A percentile compares a stretch with the other conserved stretches of the same genome.
Conservation (phyloP, 2,113 vertebrate species). For the Acinonyx jubatus region DNA sequence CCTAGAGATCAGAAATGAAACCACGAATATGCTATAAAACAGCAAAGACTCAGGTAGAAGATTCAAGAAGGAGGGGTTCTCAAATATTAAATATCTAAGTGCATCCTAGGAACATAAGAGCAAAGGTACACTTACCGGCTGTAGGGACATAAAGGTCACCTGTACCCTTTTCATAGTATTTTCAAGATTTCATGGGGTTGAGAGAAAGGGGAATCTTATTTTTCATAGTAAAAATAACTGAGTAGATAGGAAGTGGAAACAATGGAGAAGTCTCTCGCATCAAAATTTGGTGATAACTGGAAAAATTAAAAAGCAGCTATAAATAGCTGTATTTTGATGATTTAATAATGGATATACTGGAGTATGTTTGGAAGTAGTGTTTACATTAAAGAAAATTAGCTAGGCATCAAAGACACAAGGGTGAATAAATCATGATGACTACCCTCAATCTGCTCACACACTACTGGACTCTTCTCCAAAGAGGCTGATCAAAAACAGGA, state of each 20-base stretch:
- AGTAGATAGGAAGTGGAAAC: neutral
- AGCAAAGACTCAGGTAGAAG: neutral
- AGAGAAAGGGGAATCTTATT: neutral
- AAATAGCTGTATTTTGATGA: neutral
- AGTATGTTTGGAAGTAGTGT: neutral
- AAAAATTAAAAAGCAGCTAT: neutral
- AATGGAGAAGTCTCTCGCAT: neutral
- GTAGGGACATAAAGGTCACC: neutral
- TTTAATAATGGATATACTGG: neutral
- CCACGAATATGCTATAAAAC: neutral
- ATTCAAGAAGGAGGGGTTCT: neutral
- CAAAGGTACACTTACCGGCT: neutral
- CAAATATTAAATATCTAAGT: neutral
- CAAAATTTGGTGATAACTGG: neutral
- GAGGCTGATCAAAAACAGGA: neutral
- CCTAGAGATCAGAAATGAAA: neutral
- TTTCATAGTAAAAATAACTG: neutral
- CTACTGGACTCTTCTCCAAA: neutral
- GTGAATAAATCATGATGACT: neutral
- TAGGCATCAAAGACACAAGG: neutral
- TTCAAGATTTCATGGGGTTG: neutral
- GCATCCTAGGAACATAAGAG: neutral
- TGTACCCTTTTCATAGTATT: neutral
- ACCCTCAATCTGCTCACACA: neutral
- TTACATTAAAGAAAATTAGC: neutral